phyloP scores from a whole-genome alignment of 2,113 vertebrate species.

The Siphamia tubifer region DNA sequence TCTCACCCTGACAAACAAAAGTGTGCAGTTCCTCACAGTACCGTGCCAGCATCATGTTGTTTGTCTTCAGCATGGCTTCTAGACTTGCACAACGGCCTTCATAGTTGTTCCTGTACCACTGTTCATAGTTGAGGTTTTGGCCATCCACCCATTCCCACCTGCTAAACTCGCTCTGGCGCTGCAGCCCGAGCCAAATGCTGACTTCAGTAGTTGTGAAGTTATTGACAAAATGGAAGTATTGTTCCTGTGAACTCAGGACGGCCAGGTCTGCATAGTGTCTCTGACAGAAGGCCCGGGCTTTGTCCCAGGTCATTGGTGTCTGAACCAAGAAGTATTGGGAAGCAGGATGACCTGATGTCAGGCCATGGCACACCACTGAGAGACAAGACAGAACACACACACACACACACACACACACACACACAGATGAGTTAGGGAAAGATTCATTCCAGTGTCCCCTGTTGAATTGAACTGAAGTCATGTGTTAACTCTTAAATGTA shows the following conservation, averaged over 20 bases:
- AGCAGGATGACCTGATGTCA: constrained; percentile 1
- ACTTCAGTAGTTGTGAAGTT: neutral
- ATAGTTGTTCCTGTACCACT: constrained; percentile 24
- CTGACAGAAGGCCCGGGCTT: constrained; percentile 39
- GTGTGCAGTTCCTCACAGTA: constrained; percentile 27
- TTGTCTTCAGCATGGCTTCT: constrained; percentile 20
- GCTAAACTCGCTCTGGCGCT: neutral
- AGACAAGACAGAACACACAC: neutral
- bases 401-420: no score
- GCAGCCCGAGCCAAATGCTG: constrained; percentile 50
- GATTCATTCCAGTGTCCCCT: no score
- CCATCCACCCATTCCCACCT: constrained; percentile 38
- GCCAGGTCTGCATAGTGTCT: constrained; percentile 43
- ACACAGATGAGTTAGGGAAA: no score
- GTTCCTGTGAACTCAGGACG: constrained; percentile 30
- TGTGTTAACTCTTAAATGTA: no score
- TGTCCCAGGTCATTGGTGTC: constrained; percentile 19
- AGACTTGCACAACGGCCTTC: constrained; percentile 33
- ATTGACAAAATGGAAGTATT: constrained; percentile 26
- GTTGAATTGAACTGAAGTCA: no score
- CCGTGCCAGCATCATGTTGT: constrained; percentile 33
- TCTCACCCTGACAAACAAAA: constrained; percentile 41
- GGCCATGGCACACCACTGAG: constrained; percentile 21
- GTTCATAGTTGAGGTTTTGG: constrained; percentile 11
- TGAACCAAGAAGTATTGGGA: constrained; percentile 1